Conservation (phyloP, 1,140 invertebrate genomes). For the Drosophila pseudoobscura region DNA sequence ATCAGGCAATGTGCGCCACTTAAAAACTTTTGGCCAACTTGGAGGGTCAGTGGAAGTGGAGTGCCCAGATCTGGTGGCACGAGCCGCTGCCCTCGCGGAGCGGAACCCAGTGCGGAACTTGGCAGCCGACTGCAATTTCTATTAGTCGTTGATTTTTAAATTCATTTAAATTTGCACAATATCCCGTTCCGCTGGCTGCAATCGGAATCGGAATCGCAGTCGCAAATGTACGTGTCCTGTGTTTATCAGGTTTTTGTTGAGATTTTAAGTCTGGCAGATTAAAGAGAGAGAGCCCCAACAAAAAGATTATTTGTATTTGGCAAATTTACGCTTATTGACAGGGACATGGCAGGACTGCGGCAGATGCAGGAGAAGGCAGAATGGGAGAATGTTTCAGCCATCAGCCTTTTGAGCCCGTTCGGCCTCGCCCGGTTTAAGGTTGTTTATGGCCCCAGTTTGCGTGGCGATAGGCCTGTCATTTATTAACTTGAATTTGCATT, state of each 20-base stretch:
- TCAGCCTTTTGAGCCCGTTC: slow-evolving; percentile 16
- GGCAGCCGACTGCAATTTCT: slow-evolving; percentile 52
- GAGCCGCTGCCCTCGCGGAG: slow-evolving; percentile 18
- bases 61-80: slow-evolving; percentile 29
- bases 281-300: slow-evolving; percentile 30
- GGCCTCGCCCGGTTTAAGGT: slow-evolving; percentile 32
- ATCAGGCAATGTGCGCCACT: slow-evolving; percentile 70
- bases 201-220: background rate
- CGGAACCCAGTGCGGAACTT: slow-evolving; percentile 49
- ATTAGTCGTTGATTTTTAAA: slow-evolving; percentile 31
- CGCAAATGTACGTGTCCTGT: slow-evolving; percentile 20
- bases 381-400: slow-evolving; percentile 1
- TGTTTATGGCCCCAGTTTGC: slow-evolving; percentile 62
- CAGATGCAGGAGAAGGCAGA: background rate
- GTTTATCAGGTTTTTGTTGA: slow-evolving; percentile 66
- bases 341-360: background rate
- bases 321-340: slow-evolving; percentile 78
- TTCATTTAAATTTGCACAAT: slow-evolving; percentile 1
- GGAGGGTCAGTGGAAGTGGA: slow-evolving; percentile 34
- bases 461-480: slow-evolving; percentile 73
- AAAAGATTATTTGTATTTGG: slow-evolving; percentile 73
- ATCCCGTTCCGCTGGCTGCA: background rate
- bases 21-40: slow-evolving; percentile 64
- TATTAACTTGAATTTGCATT: slow-evolving; percentile 75
- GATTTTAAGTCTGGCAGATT: slow-evolving; percentile 65